These are phyloP conservation scores for Mohoua ochrocephala DNA, from an alignment of 2,113 vertebrate genomes.

Conservation along the genomic window DNA sequence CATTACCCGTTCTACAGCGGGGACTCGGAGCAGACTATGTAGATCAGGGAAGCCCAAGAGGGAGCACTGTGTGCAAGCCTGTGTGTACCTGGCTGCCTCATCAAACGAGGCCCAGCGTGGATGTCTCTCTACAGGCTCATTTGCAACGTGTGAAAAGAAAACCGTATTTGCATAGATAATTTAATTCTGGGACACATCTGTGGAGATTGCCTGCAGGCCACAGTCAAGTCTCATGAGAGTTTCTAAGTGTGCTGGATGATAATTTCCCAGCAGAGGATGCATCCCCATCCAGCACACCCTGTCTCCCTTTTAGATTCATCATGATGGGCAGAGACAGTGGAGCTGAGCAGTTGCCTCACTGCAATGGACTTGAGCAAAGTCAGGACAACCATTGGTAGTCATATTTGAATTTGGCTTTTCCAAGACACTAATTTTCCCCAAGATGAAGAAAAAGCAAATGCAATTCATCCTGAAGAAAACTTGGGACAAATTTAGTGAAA, in stretches of 20 bases:
- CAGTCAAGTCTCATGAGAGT: not conserved
- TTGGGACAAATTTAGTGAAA: not conserved
- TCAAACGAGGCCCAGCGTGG: not conserved
- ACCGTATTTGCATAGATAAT: conserved; percentile 6
- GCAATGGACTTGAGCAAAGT: not conserved
- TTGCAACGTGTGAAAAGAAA: not conserved
- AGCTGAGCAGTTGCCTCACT: not conserved
- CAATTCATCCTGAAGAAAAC: not conserved
- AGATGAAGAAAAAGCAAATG: not conserved
- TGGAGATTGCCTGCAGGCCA: conserved; percentile 25
- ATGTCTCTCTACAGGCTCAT: not conserved
- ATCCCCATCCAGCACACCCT: not conserved
- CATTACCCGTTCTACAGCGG: not conserved
- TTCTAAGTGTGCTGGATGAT: not conserved
- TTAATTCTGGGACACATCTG: conserved; percentile 23
- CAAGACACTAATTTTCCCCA: not conserved
- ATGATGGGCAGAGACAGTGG: not conserved
- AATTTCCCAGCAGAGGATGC: not conserved
- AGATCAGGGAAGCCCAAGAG: not conserved
- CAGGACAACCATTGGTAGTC: not conserved
- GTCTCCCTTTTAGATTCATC: not conserved
- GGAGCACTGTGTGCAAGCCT: not conserved
- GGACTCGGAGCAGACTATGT: not conserved
- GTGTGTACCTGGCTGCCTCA: not conserved
- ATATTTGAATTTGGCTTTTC: not conserved